A percentile compares a stretch with the other conserved stretches of the same genome.
Evolutionary conservation across 2,888 invertebrate species (phyloP).

Genomic region (Cephonodes hylas): DNA sequence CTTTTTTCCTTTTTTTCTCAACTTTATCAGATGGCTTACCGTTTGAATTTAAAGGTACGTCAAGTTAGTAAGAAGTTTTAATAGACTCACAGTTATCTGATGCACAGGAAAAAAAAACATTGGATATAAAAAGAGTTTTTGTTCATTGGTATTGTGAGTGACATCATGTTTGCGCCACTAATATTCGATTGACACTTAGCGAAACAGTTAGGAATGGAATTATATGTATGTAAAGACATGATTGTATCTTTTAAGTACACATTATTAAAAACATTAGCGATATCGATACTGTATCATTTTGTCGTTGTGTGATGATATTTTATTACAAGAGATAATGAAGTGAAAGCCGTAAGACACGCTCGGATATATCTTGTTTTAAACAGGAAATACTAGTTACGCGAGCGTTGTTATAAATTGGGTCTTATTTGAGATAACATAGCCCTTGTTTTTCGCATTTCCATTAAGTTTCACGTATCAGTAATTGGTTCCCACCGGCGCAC

Average conservation of each 20-base stretch:
- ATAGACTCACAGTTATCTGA: slow-evolving; percentile 74
- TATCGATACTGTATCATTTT: neutral
- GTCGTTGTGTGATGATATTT: neutral
- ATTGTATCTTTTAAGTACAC: slow-evolving; percentile 4
- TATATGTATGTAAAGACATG: neutral
- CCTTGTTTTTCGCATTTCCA: slow-evolving; percentile 1
- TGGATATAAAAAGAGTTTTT: slow-evolving; percentile 46
- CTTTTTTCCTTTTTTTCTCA: slow-evolving; percentile 41
- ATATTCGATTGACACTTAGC: slow-evolving; percentile 12
- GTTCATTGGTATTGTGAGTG: slow-evolving; percentile 4
- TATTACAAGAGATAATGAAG: neutral
- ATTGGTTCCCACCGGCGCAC: neutral
- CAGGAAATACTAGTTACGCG: neutral
- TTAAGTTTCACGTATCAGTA: neutral
- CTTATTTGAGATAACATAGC: neutral
- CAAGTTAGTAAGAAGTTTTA: slow-evolving; percentile 73
- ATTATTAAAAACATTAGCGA: neutral
- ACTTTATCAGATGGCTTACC: slow-evolving; percentile 77
- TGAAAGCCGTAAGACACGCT: neutral
- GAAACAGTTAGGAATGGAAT: neutral
- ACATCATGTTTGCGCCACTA: slow-evolving; percentile 6
- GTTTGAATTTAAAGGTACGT: slow-evolving; percentile 77
- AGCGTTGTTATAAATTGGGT: neutral
- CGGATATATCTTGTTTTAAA: neutral
- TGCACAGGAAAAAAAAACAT: slow-evolving; percentile 56